Evolutionary conservation across 2,113 vertebrate genomes (phyloP).

Genomic region (Athene cunicularia): DNA sequence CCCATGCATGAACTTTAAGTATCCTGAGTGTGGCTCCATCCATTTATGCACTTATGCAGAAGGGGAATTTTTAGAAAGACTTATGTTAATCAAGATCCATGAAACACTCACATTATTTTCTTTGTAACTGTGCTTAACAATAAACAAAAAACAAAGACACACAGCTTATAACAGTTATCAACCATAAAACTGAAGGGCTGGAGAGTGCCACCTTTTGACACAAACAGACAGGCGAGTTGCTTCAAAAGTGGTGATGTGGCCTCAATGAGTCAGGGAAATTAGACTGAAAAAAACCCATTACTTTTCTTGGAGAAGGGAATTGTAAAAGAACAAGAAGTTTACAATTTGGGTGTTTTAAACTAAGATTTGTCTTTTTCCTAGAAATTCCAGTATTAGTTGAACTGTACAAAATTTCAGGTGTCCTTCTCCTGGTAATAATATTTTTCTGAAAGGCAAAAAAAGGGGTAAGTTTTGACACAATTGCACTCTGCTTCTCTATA

Average conservation of each 20-base stretch:
- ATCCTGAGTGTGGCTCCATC: background rate
- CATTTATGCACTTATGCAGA: background rate
- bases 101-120: background rate
- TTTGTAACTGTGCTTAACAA: background rate
- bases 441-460: background rate
- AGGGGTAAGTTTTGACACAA: background rate
- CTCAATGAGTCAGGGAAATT: background rate
- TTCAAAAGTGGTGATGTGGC: background rate
- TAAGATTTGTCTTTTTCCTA: background rate
- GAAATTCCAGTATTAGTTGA: background rate
- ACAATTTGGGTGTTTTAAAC: background rate
- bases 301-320: background rate
- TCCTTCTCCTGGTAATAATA: background rate
- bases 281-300: background rate
- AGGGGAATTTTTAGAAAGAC: background rate
- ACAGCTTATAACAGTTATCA: background rate
- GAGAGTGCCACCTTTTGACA: fast-evolving
- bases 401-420: background rate
- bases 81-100: background rate
- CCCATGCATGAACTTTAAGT: background rate
- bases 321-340: background rate
- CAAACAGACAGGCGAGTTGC: background rate
- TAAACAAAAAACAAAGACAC: background rate
- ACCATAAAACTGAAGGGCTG: background rate
- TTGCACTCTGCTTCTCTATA: background rate